Percentiles rank a stretch among this genome's conserved stretches.
Evolutionary conservation across 2,113 vertebrate species (phyloP).

Genomic region (Pavo muticus): DNA sequence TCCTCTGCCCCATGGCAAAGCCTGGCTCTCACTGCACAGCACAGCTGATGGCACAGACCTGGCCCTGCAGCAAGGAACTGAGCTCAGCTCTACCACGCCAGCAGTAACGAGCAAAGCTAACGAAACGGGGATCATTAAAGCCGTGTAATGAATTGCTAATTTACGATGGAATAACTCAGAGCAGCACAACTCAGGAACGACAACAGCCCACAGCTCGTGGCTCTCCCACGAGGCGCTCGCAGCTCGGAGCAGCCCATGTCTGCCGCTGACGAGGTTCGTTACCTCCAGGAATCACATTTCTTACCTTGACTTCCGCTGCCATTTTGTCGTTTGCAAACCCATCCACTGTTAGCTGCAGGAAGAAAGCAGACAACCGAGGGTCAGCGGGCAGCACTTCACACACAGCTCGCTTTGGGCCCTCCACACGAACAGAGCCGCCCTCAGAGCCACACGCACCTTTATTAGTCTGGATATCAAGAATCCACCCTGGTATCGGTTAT

Average conservation of each 20-base stretch:
- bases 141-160: background rate
- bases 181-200: background rate
- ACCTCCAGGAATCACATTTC: background rate
- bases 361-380: background rate
- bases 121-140: background rate
- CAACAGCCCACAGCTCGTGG: background rate
- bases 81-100: background rate
- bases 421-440: background rate
- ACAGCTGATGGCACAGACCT: background rate
- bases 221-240: background rate
- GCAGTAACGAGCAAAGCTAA: no score
- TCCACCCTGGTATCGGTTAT: constrained; percentile 98
- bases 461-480: constrained; percentile 98
- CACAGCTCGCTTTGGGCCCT: rapidly evolving
- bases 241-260: rapidly evolving
- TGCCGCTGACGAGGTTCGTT: background rate
- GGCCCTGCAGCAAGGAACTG: rapidly evolving
- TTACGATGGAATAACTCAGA: background rate
- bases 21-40: background rate
- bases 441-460: constrained; percentile 82
- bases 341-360: constrained; percentile 90
- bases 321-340: constrained; percentile 98
- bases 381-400: background rate
- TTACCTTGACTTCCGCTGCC: constrained; percentile 97
- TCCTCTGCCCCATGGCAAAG: background rate